Evolutionary conservation across 2,888 invertebrate genomes (phyloP).

Genomic region (Cepaea hortensis): DNA sequence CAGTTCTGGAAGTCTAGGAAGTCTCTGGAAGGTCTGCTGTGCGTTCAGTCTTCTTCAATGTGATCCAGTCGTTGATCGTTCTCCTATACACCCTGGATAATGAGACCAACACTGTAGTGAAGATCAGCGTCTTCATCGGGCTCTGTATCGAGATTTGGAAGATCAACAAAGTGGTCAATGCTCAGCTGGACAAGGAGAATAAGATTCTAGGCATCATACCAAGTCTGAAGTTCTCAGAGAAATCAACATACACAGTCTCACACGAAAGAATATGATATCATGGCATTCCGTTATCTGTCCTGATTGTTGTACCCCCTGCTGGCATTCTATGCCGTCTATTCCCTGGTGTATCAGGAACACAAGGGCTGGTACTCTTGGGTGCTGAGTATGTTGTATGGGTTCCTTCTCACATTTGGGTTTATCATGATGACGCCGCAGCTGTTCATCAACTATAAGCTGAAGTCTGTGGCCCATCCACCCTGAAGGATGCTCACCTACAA

Average conservation of each 20-base stretch:
- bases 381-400: conserved; percentile 97
- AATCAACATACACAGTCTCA: conserved; percentile 96
- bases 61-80: conserved; percentile 96
- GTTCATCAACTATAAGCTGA: conserved; percentile 99
- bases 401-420: conserved; percentile 97
- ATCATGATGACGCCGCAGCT: conserved; percentile 99
- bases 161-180: conserved; percentile 88
- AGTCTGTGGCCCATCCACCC: conserved; percentile 98
- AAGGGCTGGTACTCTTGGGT: conserved; percentile 99
- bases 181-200: conserved; percentile 79
- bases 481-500: conserved; percentile 99
- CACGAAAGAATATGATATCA: conserved; percentile 87
- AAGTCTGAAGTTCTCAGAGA: conserved; percentile 88
- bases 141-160: conserved; percentile 99
- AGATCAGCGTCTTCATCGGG: conserved; percentile 94
- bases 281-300: conserved; percentile 96
- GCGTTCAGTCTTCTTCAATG: conserved; percentile 96
- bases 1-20: conserved; percentile 99
- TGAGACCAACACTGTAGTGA: conserved; percentile 97
- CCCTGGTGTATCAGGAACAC: conserved; percentile 95
- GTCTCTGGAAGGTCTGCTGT: conserved; percentile 96
- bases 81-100: conserved; percentile 97
- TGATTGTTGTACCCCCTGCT: conserved; percentile 96
- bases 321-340: conserved; percentile 94
- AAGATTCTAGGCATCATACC: conserved; percentile 88